Percentiles rank a stretch among this genome's conserved stretches.
phyloP scores from a whole-genome alignment of 92 coral and sea anemone genomes.

The Chrysogorgia sp. region DNA sequence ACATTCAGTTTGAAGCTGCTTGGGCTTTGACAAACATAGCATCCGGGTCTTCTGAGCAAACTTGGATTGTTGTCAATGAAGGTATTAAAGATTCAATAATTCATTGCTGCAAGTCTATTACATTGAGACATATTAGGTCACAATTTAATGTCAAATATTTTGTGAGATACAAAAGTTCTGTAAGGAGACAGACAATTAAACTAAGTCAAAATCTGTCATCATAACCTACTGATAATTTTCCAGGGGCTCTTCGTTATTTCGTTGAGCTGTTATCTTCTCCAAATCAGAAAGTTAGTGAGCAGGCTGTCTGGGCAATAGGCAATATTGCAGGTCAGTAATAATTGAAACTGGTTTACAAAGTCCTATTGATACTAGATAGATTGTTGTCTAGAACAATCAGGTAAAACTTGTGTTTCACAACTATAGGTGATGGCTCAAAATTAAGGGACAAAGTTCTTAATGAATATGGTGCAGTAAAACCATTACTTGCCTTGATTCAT shows the following conservation, averaged over 20 bases:
- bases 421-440: constrained; percentile 86
- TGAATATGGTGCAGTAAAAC: constrained; percentile 67
- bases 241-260: constrained; percentile 77
- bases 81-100: too few relatives aligned
- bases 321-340: constrained; percentile 83
- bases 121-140: too few relatives aligned
- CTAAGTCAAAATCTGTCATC: too few relatives aligned
- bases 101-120: too few relatives aligned
- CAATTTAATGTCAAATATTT: too few relatives aligned
- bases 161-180: too few relatives aligned
- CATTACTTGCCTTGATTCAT: constrained; percentile 67
- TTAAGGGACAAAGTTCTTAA: constrained; percentile 81
- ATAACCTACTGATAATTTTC: too few relatives aligned
- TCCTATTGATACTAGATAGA: neutral
- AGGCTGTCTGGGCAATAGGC: constrained; percentile 98
- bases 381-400: neutral
- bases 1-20: constrained; percentile 95
- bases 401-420: constrained; percentile 5
- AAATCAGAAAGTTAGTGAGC: constrained; percentile 81
- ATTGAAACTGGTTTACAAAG: neutral
- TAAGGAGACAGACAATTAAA: too few relatives aligned
- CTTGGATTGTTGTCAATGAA: constrained; percentile 82
- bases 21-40: constrained; percentile 92
- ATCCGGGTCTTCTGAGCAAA: constrained; percentile 93
- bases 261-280: constrained; percentile 75